Evolutionary conservation across 64 coral and sea anemone genomes (phyloP), one percentile per base, ranked within the genome.

Genomic region (Pachyseris speciosa): DNA sequence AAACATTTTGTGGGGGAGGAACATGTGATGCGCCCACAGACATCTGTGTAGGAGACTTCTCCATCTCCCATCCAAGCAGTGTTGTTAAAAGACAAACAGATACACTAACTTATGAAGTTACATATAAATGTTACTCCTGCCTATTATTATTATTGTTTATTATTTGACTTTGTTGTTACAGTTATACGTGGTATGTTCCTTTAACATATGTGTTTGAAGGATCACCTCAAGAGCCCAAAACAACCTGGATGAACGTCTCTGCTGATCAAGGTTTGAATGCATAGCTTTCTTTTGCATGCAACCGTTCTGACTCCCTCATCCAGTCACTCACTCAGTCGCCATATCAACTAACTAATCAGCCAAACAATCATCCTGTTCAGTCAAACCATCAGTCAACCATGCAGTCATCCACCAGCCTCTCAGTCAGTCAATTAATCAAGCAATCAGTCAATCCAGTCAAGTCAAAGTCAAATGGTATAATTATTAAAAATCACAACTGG

Each of bases 161-260:
- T 53, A 47, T 0, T 42, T n/a, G n/a, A n/a, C n/a, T n/a, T 74
- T 25, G 6, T 74, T 50, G 13, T 39, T 22, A 10, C 71, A 98
- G 96, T 22, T 98, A 98, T 85, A 98, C 83, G 44, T 98, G 96
- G 96, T 69, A 95, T 25, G 80, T 98, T 63, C 93, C 93, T 55
- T 69, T 98, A 71, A 97, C 85, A 9, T 94, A 87, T 51, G 75
- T 81, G 22, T 87, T 72, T 86, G 3, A 80, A 70, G 19, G 48
- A 60, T 55, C 52, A 40, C 60, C 83, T 20, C 64, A 94, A 37
- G 63, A 69, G 4, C 22, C 69, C 47, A n/a, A 84, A 34, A 51
- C 74, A 26, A 66, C 67, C 9, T 98, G 96, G 96, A 98, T 98
- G 93, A 88, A 95, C 42, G 95, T 31, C 37, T 70, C 86, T 27